Evolutionary conservation across 2,113 vertebrate genomes (phyloP).

Genomic region (Tringa solitaria): DNA sequence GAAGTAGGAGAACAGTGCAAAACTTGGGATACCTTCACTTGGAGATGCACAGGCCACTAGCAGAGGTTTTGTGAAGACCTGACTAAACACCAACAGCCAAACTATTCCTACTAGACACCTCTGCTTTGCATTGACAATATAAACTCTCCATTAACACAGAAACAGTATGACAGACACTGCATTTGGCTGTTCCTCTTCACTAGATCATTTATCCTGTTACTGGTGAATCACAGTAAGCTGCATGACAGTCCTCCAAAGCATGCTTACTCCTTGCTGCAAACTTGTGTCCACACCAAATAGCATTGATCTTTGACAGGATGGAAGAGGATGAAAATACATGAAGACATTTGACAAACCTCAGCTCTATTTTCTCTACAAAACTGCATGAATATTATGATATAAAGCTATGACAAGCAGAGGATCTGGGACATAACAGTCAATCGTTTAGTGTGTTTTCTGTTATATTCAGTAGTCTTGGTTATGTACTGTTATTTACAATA

Average conservation of each 20-base stretch:
- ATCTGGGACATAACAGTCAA: fast-evolving
- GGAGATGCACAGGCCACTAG: neutral
- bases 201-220: neutral
- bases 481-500: neutral
- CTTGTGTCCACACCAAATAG: neutral
- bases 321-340: neutral
- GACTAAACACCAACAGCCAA: neutral
- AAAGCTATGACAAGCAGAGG: neutral
- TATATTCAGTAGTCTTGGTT: neutral
- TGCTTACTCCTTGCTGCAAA: neutral
- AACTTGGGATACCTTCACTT: neutral
- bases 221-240: neutral
- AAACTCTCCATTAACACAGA: neutral
- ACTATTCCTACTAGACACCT: neutral
- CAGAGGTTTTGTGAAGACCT: neutral
- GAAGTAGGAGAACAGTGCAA: neutral
- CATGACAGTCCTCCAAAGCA: neutral
- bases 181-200: neutral
- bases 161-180: neutral
- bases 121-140: neutral
- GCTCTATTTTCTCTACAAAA: neutral
- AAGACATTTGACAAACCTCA: neutral
- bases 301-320: neutral
- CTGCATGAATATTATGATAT: neutral
- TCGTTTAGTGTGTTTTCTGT: neutral